Conservation (phyloP, 1,140 invertebrate species). For the Solenopsis invicta region DNA sequence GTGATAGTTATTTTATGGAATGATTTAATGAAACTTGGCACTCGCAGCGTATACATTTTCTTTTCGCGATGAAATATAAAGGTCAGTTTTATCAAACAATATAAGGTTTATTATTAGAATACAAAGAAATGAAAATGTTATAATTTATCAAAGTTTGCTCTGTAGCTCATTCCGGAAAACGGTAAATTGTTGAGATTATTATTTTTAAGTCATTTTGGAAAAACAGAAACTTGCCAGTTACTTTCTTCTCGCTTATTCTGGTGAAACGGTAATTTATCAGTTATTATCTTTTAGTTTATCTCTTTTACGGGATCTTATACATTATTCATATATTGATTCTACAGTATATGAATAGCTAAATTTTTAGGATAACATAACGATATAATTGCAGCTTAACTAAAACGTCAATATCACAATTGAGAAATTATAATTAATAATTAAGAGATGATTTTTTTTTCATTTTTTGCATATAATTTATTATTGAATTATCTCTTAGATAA, state of each 20-base stretch:
- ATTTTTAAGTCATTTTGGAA: neutral
- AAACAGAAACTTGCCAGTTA: neutral
- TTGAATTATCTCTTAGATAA: neutral
- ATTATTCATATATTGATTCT: neutral
- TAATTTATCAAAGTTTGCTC: neutral
- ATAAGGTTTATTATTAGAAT: neutral
- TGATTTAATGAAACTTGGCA: conserved; percentile 25
- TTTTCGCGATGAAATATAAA: neutral
- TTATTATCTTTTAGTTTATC: neutral
- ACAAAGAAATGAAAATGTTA: conserved; percentile 1
- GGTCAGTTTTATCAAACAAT: neutral
- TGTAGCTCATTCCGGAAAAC: neutral
- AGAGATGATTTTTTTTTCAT: neutral
- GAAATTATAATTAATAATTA: conserved; percentile 10
- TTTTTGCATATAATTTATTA: neutral
- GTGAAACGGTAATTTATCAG: neutral
- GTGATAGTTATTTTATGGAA: conserved; percentile 22
- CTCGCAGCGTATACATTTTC: neutral
- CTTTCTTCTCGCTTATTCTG: neutral
- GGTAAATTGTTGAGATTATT: neutral
- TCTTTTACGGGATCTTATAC: neutral
- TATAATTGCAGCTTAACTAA: neutral
- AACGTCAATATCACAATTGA: neutral
- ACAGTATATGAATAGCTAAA: neutral
- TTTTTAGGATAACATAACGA: neutral